Base-by-base conservation (phyloP, 2,797 vertebrate species). In the Falco rusticolus region DNA sequence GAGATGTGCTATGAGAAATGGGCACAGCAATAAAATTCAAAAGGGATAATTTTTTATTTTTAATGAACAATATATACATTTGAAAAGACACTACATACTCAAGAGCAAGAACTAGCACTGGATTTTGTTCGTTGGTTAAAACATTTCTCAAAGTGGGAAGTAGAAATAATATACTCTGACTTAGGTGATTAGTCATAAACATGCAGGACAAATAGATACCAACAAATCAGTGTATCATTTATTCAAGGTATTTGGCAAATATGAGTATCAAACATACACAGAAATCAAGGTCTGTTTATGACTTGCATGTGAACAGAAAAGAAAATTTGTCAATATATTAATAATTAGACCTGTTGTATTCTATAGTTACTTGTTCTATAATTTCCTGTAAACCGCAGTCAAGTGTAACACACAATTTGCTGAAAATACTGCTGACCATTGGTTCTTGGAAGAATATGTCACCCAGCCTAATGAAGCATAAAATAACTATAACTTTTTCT, bases 401-500 rank as follows among this genome's bases (percentile, higher is more conserved):
- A 79, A 84, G 63, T 61, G 75, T 79, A 74, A 59, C 24, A 24
- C 29, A 76, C 39, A 81, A 72, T 94, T 89, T 93, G 25, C 64
- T 92, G 84, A 87, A 89, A 91, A 87, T 86, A 65, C 29, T 90
- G 59, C 80, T 95, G 88, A 88, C 77, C 29, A 31, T 37, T 76
- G 56, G 54, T 48, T 94, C 66, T 92, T 84, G 66, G 63, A 93
- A 87, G 74, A 90, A 66, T 88, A 51, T 60, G 56, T 89, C 71
- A 80, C 15, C 21, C 17, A 76, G 39, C 3, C 25, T 95, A 92
- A 89, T 70, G 90, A 90, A 90, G 84, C 64, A 48, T 64, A 82
- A 94, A 96, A 87, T 93, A 82, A 80, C 60, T 69, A 87, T 93
- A 82, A 80, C 60, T 69, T 93, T 65, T 91, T 89, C 24, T 88